Conservation (phyloP, 2,888 invertebrate species). For the Prenolepis imparis region DNA sequence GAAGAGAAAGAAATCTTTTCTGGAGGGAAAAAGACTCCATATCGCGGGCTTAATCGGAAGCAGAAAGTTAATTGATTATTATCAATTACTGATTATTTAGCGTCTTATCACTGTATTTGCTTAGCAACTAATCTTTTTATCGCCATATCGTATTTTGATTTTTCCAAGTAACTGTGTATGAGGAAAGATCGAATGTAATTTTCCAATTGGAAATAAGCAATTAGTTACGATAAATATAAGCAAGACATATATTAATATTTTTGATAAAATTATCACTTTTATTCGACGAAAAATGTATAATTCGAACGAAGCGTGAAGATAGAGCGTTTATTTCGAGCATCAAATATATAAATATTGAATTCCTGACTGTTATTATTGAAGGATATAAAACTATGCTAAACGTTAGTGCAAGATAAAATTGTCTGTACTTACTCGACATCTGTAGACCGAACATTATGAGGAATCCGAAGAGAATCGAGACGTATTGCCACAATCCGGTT, state of each 20-base stretch:
- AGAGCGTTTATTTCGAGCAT: neutral
- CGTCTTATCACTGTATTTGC: neutral
- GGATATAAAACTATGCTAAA: neutral
- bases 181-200: neutral
- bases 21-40: neutral
- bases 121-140: neutral
- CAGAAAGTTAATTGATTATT: neutral
- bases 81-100: neutral
- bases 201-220: neutral
- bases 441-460: constrained; percentile 91
- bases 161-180: neutral
- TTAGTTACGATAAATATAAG: neutral
- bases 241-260: too few relatives aligned
- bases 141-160: neutral
- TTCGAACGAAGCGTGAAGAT: neutral
- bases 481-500: constrained; percentile 89
- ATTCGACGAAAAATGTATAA: neutral
- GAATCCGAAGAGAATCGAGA: constrained; percentile 91
- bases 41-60: neutral
- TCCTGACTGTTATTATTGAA: neutral
- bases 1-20: neutral
- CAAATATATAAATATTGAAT: neutral
- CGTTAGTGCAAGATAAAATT: constrained; percentile 2
- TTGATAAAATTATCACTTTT: constrained; percentile 8
- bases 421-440: constrained; percentile 87